Base-by-base conservation (phyloP, 1,140 invertebrate genomes). In the Drosophila sulfurigaster region DNA sequence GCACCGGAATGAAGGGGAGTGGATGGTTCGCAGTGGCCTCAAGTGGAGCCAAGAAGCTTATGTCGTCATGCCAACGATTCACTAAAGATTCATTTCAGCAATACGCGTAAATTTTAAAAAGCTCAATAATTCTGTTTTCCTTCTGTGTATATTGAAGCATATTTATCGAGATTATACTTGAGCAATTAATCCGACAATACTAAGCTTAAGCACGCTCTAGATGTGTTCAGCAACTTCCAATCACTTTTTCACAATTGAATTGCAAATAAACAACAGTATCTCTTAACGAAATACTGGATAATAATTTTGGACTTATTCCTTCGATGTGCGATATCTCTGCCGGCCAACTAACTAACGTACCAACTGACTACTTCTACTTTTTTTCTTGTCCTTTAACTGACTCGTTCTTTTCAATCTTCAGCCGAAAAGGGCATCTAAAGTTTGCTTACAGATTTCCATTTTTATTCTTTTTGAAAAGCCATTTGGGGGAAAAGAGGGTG, bases 371-470 rank as follows among this genome's bases (percentile, higher is more conserved):
- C 30, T 8, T 32, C 30, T 54, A 8, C 51, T 38, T 10, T 10
- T 10, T 38, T 38, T 2, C 35, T 38, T 8, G 7, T 10, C 35
- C 10, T 32, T 8, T 32, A 25, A 25, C 32, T 8, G 35, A 38
- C 35, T 38, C 8, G 35, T 38, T 38, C 20, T 25, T 38, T 8
- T 10, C 35, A 38, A 10, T 38, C 10, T 38, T 3, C 35, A 38
- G 3, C 35, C 8, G 35, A 38, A 59, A 81, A 81, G 67, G 77
- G 49, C 49, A 20, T 1, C 59, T 54, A 73, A 78, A 65, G 63
- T 88, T 88, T 76, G 63, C 83, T 88, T 79, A 79, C 76, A 67
- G 72, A 81, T 86, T 86, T 67, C 74, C 75, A 81, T 88, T 88
- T 73, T 58, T 72, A 73, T 85, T 86, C 69, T 86, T 82, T 86